Evolutionary conservation across 2,888 invertebrate genomes (phyloP).

Genomic region (Calliopum simillimum): DNA sequence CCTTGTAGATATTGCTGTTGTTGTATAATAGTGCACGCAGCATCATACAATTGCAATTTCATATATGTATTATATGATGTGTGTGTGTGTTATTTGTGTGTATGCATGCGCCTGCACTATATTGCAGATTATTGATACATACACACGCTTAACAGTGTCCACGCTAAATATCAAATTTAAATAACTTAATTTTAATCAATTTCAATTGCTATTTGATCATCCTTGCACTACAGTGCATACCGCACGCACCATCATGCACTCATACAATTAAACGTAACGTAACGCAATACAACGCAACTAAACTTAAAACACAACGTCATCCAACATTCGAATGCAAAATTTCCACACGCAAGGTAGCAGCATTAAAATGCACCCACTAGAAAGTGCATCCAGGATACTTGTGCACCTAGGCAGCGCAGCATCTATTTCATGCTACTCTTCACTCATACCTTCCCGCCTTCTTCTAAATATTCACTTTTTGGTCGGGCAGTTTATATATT

Average conservation of each 20-base stretch:
- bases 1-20: constrained; percentile 24
- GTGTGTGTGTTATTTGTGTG: background rate
- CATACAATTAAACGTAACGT: background rate
- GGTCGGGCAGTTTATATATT: no score
- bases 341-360: background rate
- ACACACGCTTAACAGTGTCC: background rate
- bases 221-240: no score
- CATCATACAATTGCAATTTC: constrained; percentile 5
- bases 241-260: background rate
- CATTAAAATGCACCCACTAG: constrained; percentile 1
- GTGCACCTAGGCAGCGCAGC: constrained; percentile 16
- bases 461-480: no score
- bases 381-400: constrained; percentile 20
- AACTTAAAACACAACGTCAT: background rate
- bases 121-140: no score
- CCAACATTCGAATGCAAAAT: background rate
- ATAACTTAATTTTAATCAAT: no score
- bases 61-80: background rate
- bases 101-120: background rate
- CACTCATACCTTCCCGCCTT: background rate
- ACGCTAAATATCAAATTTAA: background rate
- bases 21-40: background rate
- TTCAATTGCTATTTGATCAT: no score
- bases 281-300: background rate
- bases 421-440: background rate